phyloP scores from a whole-genome alignment of 2,113 vertebrate species.

The Heterochromis multidens region DNA sequence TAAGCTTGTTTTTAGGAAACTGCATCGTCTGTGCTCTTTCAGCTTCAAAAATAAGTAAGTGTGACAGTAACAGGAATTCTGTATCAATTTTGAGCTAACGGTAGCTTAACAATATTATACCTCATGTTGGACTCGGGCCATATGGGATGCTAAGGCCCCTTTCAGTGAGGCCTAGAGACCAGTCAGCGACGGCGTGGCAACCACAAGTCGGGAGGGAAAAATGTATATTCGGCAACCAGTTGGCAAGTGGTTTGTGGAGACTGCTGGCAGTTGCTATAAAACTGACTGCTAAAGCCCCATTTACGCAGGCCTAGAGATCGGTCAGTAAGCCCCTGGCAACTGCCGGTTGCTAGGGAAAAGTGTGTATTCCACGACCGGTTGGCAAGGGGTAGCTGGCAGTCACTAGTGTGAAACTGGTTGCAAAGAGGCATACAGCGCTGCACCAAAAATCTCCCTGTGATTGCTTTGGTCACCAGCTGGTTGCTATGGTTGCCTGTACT shows the following conservation, averaged over 20 bases:
- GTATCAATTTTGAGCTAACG: background rate
- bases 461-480: background rate
- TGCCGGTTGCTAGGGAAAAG: too few relatives aligned
- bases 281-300: background rate
- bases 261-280: background rate
- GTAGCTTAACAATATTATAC: background rate
- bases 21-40: background rate
- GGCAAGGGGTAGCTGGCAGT: background rate
- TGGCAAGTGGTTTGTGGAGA: background rate
- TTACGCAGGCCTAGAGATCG: background rate
- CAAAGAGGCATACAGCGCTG: rapidly evolving
- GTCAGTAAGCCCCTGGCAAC: too few relatives aligned
- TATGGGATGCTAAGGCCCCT: background rate
- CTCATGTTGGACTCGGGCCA: background rate
- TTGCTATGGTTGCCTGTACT: too few relatives aligned
- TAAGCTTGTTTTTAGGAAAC: background rate
- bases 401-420: background rate
- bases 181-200: background rate
- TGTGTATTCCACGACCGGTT: too few relatives aligned
- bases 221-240: background rate
- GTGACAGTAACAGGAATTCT: background rate
- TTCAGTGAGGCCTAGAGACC: background rate
- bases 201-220: background rate
- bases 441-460: background rate
- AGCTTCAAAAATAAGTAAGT: background rate